These are phyloP conservation scores for Autographa pulchrina DNA, from an alignment of 2,888 invertebrate genomes.

Conservation along the genomic window DNA sequence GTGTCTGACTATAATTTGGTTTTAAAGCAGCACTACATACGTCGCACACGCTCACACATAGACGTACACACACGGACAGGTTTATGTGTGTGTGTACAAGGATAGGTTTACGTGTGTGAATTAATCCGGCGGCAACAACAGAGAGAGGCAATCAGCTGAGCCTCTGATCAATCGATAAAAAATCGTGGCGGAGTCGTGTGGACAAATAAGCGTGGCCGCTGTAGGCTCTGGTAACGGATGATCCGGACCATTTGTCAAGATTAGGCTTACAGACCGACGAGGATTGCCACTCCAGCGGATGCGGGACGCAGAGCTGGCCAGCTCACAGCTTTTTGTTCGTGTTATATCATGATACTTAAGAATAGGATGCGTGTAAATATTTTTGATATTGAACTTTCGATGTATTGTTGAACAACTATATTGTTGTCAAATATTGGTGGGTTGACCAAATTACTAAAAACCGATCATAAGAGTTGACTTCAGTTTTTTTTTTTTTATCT, in stretches of 20 bases:
- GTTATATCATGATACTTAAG: constrained; percentile 27
- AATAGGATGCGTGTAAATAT: neutral
- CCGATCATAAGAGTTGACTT: neutral
- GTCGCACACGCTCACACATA: constrained; percentile 17
- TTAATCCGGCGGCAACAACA: constrained; percentile 87
- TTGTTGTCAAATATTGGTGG: too few species aligned
- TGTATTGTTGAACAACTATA: too few species aligned
- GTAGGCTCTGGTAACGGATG: constrained; percentile 76
- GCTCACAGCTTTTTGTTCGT: constrained; percentile 53
- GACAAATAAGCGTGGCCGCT: constrained; percentile 79
- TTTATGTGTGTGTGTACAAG: neutral
- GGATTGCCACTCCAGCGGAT: constrained; percentile 55
- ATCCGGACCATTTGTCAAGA: constrained; percentile 88
- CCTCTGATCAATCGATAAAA: constrained; percentile 88
- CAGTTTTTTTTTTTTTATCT: neutral
- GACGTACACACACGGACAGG: too few species aligned
- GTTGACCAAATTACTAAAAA: too few species aligned
- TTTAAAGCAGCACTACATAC: constrained; percentile 56
- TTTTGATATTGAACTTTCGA: neutral
- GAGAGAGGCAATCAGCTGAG: constrained; percentile 87
- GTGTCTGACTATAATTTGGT: constrained; percentile 77
- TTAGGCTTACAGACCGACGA: constrained; percentile 78
- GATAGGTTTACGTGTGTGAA: constrained; percentile 52
- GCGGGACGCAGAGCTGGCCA: constrained; percentile 43
- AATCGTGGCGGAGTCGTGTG: constrained; percentile 81